Percentiles rank a stretch among this genome's conserved stretches.
Conservation (phyloP, 2,113 vertebrate genomes). For the Cinclus mexicanus region DNA sequence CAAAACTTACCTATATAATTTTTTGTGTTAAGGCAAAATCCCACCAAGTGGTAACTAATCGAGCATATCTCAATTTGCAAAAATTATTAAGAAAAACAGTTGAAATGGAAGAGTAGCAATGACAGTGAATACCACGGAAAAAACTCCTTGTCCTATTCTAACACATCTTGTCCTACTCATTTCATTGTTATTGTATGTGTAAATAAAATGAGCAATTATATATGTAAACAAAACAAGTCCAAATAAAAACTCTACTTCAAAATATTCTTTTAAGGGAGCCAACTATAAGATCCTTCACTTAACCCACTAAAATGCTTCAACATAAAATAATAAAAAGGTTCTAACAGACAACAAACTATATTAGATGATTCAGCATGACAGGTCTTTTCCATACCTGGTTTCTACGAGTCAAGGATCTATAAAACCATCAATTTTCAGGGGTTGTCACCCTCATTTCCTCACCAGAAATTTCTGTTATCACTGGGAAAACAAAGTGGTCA, state of each 20-base stretch:
- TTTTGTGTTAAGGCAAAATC: neutral
- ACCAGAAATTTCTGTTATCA: neutral
- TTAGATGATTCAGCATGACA: neutral
- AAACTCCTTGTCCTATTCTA: neutral
- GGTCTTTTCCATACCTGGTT: neutral
- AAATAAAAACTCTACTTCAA: neutral
- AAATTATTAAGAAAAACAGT: neutral
- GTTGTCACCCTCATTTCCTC: neutral
- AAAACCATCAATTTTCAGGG: neutral
- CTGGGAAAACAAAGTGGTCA: neutral
- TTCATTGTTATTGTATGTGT: neutral
- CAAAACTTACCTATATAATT: neutral
- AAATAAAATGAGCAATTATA: neutral
- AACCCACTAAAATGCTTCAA: neutral
- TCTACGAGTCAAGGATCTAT: neutral
- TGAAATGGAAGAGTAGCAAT: neutral
- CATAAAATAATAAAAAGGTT: neutral
- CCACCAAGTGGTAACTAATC: neutral
- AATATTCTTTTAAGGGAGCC: neutral
- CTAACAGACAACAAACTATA: neutral
- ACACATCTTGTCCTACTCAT: neutral
- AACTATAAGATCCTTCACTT: neutral
- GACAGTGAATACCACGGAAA: neutral
- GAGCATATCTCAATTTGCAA: neutral
- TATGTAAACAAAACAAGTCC: neutral